Percentiles rank a stretch among this genome's conserved stretches.
Evolutionary conservation across 2,888 invertebrate species (phyloP).

Genomic region (Tenthredo livida): DNA sequence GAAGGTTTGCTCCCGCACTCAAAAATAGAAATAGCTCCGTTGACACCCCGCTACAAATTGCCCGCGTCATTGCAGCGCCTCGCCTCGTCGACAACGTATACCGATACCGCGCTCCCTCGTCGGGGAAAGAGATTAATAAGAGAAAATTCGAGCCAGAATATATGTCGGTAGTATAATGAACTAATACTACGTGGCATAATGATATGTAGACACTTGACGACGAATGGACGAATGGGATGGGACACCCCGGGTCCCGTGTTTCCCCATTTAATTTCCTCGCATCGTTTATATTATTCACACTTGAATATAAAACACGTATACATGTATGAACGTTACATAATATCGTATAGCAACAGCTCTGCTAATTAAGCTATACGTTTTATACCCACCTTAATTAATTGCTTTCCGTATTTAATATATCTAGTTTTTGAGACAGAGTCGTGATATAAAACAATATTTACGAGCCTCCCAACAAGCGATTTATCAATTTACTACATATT

Average conservation of each 20-base stretch:
- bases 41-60: constrained; percentile 77
- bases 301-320: not conserved
- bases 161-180: constrained; percentile 64
- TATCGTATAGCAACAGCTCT: constrained; percentile 6
- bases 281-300: not conserved
- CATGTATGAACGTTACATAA: not conserved
- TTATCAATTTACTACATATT: not conserved
- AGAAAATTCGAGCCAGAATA: constrained; percentile 48
- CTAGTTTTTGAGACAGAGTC: not conserved
- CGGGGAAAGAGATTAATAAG: constrained; percentile 62
- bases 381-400: not conserved
- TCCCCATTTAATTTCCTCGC: not conserved
- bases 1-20: constrained; percentile 62
- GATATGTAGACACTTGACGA: constrained; percentile 58
- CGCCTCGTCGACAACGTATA: constrained; percentile 52
- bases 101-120: not conserved
- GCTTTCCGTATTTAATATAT: not conserved
- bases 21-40: constrained; percentile 75
- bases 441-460: not conserved
- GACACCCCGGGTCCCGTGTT: constrained; percentile 10
- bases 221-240: constrained; percentile 53
- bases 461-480: not conserved
- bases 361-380: constrained; percentile 14
- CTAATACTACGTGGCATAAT: constrained; percentile 62
- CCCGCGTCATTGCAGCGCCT: constrained; percentile 72